Conservation (phyloP, 2,113 vertebrate genomes). For the Etheostoma spectabile region DNA sequence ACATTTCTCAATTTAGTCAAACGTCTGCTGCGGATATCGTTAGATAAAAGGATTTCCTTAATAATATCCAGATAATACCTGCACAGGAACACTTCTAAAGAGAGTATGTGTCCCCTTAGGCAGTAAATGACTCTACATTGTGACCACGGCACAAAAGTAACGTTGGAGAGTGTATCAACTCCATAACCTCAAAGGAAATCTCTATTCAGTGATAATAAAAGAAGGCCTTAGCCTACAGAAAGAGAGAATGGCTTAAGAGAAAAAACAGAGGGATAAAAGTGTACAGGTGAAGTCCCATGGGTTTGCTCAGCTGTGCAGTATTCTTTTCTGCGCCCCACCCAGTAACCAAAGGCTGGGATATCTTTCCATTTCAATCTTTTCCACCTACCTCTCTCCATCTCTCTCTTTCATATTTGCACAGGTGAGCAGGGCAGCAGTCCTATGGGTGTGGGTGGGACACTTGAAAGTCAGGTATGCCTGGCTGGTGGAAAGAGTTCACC, state of each 20-base stretch:
- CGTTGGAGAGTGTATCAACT: conserved; percentile 77
- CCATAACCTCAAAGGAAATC: conserved; percentile 81
- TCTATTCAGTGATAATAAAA: conserved; percentile 77
- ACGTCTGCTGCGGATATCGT: conserved; percentile 58
- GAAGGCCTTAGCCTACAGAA: conserved; percentile 73
- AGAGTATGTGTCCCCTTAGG: conserved; percentile 66
- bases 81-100: conserved; percentile 71
- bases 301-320: conserved; percentile 87
- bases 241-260: conserved; percentile 82
- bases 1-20: conserved; percentile 56
- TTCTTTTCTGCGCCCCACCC: conserved; percentile 83
- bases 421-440: conserved; percentile 77
- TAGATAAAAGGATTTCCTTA: conserved; percentile 81
- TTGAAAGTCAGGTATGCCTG: conserved; percentile 85
- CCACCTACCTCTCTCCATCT: conserved; percentile 47
- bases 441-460: conserved; percentile 78
- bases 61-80: conserved; percentile 74
- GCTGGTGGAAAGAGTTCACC: conserved; percentile 71
- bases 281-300: conserved; percentile 82
- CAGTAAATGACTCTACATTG: conserved; percentile 77
- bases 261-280: conserved; percentile 78
- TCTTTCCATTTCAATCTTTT: conserved; percentile 72
- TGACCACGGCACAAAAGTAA: conserved; percentile 74
- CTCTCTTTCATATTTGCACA: conserved; percentile 78
- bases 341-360: conserved; percentile 76